Base-by-base conservation (phyloP, 2,113 vertebrate species). In the Oryzias woworae region DNA sequence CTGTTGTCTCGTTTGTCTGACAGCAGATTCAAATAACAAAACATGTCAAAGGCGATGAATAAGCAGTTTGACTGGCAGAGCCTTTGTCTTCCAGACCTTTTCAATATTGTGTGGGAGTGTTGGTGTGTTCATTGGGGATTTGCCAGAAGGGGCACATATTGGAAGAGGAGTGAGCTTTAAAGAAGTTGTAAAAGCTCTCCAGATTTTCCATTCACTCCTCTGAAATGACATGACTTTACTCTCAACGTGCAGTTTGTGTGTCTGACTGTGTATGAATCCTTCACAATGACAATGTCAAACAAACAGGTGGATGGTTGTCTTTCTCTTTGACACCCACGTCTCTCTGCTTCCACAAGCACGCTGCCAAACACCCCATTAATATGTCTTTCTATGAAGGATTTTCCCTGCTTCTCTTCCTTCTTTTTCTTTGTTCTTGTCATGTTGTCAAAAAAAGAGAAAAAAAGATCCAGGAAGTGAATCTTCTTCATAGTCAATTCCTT, bases 1-100 rank as follows among this genome's bases (percentile, higher is more conserved):
- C 51, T 65, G 64, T 57, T 70, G 73, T 77, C 20, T 75, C 50
- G 66, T 85, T 86, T 86, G 82, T 84, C 77, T 86, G 80, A 79
- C 82, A 85, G 79, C 49, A 53, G 71, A 81, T 82, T 87, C 82
- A 85, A 81, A 87, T 78, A 81, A 88, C 86, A 87, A 85, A 86
- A 75, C 80, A 83, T 82, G 85, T 85, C 86, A 82, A 63, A 73
- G 67, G 70, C 3, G 22, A 45, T 82, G 78, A 89, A 88, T 81
- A 73, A 77, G 71, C 73, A 62, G 69, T 56, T 54, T 85, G 81
- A 87, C 58, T 83, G 79, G 71, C 74, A 77, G 66, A 68, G 61
- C 43, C 74, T 71, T 85, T 85, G 82, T 87, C 75, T 83, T 73
- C 18, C 55, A 84, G 81, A 83, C 77, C 83, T 78, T 87, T 87